A percentile compares a stretch with the other conserved stretches of the same genome.
Conservation (phyloP, 2,888 invertebrate species). For the Piscicola geometra region DNA sequence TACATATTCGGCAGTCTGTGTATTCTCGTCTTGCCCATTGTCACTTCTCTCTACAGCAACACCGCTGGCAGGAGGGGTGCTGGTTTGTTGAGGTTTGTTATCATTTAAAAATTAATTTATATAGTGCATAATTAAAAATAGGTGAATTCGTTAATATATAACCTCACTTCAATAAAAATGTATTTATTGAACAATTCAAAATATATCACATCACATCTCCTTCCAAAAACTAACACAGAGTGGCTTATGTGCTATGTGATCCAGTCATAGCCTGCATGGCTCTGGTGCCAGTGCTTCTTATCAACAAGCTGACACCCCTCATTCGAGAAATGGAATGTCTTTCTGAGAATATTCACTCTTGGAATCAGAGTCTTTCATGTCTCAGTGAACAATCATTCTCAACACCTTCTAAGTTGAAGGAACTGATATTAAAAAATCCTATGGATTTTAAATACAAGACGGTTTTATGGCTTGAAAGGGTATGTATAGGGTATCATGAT, state of each 20-base stretch:
- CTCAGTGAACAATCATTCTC: constrained; percentile 27
- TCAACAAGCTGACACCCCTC: constrained; percentile 41
- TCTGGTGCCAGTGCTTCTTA: constrained; percentile 40
- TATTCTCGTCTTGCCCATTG: constrained; percentile 42
- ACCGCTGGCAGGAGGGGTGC: constrained; percentile 43
- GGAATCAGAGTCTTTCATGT: constrained; percentile 38
- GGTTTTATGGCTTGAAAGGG: background rate
- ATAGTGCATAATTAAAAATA: background rate
- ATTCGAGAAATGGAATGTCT: constrained; percentile 38
- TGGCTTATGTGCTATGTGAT: constrained; percentile 44
- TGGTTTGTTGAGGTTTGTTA: constrained; percentile 42
- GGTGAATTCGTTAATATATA: background rate
- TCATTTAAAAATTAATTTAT: background rate
- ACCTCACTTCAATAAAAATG: too few relatives aligned
- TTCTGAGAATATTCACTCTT: constrained; percentile 3
- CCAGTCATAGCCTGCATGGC: constrained; percentile 43
- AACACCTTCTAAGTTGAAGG: too few relatives aligned
- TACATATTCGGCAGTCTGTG: constrained; percentile 43
- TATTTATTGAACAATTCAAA: too few relatives aligned
- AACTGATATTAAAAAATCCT: background rate
- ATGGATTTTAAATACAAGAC: background rate
- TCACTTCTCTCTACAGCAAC: constrained; percentile 45
- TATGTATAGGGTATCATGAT: background rate
- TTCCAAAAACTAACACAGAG: constrained; percentile 33
- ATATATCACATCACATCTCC: too few relatives aligned